Percentiles rank a stretch among this genome's conserved stretches.
These are phyloP conservation scores for Diplazon laetatorius DNA, from an alignment of 2,888 invertebrate genomes.

Conservation along the genomic window DNA sequence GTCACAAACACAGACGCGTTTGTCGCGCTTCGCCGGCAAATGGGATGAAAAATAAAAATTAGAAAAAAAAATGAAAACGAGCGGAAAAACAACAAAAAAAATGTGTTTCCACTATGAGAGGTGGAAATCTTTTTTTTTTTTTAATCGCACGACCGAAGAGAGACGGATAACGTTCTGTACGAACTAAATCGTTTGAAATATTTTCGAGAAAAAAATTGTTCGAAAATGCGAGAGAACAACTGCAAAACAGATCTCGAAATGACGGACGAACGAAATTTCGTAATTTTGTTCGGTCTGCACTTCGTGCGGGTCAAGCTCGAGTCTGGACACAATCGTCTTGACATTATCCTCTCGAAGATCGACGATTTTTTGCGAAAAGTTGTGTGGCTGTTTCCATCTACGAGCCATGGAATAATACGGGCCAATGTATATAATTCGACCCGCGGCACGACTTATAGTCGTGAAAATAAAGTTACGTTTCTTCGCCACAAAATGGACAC, in stretches of 20 bases:
- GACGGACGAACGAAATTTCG: conserved; percentile 15
- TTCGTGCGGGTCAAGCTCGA: conserved; percentile 7
- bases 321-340: conserved; percentile 24
- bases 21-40: too few relatives aligned
- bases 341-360: conserved; percentile 30
- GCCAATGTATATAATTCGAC: background rate
- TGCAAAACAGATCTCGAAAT: conserved; percentile 18
- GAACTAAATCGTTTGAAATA: too few relatives aligned
- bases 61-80: too few relatives aligned
- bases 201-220: too few relatives aligned
- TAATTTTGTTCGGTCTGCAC: conserved; percentile 18
- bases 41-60: background rate
- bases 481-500: background rate
- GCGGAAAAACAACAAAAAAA: too few relatives aligned
- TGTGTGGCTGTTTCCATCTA: conserved; percentile 9
- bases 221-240: conserved; percentile 2
- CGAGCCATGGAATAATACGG: conserved; percentile 17
- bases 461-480: conserved; percentile 12
- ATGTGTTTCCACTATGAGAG: too few relatives aligned
- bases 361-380: conserved; percentile 24
- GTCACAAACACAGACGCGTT: too few relatives aligned
- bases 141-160: too few relatives aligned
- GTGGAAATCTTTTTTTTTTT: too few relatives aligned
- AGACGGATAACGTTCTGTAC: too few relatives aligned
- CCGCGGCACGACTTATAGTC: too few relatives aligned